Evolutionary conservation across 1,140 invertebrate genomes (phyloP).

Genomic region (Temnothorax longispinosus): DNA sequence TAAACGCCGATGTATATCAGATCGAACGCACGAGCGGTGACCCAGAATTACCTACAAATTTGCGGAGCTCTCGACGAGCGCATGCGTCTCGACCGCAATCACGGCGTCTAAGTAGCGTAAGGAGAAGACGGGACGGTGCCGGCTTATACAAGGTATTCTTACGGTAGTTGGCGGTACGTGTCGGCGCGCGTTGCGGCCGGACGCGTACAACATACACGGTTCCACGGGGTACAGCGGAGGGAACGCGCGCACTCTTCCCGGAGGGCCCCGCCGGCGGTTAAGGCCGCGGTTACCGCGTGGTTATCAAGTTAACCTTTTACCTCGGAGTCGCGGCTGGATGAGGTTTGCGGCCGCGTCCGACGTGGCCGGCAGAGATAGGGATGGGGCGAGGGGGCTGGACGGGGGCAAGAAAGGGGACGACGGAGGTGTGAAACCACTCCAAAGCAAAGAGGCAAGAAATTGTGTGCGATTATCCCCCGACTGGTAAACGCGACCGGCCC

Average conservation of each 20-base stretch:
- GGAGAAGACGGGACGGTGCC: conserved; percentile 48
- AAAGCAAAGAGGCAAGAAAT: conserved; percentile 85
- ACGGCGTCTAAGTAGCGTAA: conserved; percentile 69
- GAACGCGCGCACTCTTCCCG: conserved; percentile 13
- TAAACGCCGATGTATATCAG: conserved; percentile 46
- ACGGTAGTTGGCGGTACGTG: conserved; percentile 74
- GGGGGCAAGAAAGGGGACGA: conserved; percentile 61
- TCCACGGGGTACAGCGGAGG: not conserved
- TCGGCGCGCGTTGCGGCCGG: conserved; percentile 67
- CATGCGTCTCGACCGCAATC: conserved; percentile 67
- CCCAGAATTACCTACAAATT: conserved; percentile 49
- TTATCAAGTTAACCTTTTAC: conserved; percentile 86
- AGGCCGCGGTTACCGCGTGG: conserved; percentile 82
- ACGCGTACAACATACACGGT: conserved; percentile 25
- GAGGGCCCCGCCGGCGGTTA: conserved; percentile 66
- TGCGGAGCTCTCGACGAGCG: conserved; percentile 18
- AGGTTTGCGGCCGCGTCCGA: conserved; percentile 66
- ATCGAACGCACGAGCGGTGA: conserved; percentile 55
- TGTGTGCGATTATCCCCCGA: conserved; percentile 83
- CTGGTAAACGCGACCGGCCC: conserved; percentile 71
- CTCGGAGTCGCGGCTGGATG: conserved; percentile 75
- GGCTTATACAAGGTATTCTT: conserved; percentile 56
- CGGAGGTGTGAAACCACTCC: conserved; percentile 85
- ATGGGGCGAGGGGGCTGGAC: conserved; percentile 18
- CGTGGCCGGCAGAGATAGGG: conserved; percentile 40